Percentiles rank a stretch among this genome's conserved stretches.
Conservation (phyloP, 2,797 vertebrate genomes). For the Echeneis naucrates region DNA sequence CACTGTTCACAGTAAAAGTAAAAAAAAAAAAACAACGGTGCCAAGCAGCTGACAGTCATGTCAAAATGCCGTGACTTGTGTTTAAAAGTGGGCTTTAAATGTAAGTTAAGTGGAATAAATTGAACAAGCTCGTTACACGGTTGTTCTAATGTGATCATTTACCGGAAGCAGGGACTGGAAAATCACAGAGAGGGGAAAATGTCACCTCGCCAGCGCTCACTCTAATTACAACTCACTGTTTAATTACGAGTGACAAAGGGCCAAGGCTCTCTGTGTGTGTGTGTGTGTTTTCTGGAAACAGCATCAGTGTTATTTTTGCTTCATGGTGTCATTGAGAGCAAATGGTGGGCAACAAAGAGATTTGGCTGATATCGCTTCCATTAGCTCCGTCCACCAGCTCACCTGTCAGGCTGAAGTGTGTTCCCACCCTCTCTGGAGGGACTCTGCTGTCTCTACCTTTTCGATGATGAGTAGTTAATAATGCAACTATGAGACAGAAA, state of each 20-base stretch:
- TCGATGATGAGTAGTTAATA: not conserved
- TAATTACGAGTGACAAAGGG: constrained; percentile 70
- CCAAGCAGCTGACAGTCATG: not conserved
- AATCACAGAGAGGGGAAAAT: constrained; percentile 47
- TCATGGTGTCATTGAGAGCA: constrained; percentile 40
- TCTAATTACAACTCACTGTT: constrained; percentile 60
- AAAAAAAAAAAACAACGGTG: constrained; percentile 28
- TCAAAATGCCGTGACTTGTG: constrained; percentile 16
- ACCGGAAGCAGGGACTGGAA: constrained; percentile 45
- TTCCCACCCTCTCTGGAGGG: constrained; percentile 1
- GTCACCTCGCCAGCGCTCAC: constrained; percentile 44
- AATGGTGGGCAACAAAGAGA: constrained; percentile 20
- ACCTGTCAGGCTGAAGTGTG: constrained; percentile 17
- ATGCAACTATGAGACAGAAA: not conserved
- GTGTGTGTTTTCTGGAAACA: constrained; percentile 36
- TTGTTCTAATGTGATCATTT: constrained; percentile 60
- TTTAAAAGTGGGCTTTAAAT: constrained; percentile 50
- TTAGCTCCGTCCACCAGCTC: not conserved
- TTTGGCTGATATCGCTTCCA: constrained; percentile 4
- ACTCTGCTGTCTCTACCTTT: not conserved
- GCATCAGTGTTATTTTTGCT: constrained; percentile 45
- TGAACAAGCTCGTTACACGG: constrained; percentile 64
- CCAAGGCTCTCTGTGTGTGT: constrained; percentile 14
- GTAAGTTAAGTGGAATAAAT: constrained; percentile 64
- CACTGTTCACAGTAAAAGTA: not conserved